These are phyloP conservation scores for Heliconius himera DNA, from an alignment of 1,140 invertebrate genomes.

Conservation along the genomic window DNA sequence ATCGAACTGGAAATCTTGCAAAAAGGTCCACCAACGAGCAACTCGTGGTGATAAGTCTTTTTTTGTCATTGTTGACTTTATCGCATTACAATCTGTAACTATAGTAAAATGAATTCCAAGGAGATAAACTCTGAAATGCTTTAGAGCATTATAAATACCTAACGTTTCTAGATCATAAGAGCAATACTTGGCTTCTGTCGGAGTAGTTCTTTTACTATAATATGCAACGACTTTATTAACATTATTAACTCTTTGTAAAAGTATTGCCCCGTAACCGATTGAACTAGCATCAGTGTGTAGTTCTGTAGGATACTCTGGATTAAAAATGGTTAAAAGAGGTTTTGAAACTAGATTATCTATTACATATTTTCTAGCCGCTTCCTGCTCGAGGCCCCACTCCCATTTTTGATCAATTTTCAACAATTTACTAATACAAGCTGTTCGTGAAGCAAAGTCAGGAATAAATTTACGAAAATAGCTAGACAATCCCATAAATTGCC, in stretches of 20 bases:
- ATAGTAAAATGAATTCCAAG: conserved; percentile 40
- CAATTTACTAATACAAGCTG: conserved; percentile 48
- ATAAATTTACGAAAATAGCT: conserved; percentile 52
- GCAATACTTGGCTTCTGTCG: conserved; percentile 47
- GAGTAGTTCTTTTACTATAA: conserved; percentile 49
- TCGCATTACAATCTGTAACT: conserved; percentile 42
- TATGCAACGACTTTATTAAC: conserved; percentile 50
- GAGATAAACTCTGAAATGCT: conserved; percentile 47
- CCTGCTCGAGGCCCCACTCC: conserved; percentile 46
- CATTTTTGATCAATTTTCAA: conserved; percentile 39
- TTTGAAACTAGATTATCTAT: conserved; percentile 39
- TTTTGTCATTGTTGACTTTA: conserved; percentile 58
- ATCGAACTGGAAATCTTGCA: conserved; percentile 67
- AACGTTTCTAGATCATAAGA: conserved; percentile 53
- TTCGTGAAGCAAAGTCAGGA: conserved; percentile 43
- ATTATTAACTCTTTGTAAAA: conserved; percentile 45
- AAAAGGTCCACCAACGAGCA: conserved; percentile 63
- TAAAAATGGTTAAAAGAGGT: conserved; percentile 49
- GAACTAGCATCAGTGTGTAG: conserved; percentile 55
- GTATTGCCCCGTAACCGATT: conserved; percentile 56
- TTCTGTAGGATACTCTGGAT: conserved; percentile 46
- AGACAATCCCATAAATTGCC: conserved; percentile 46
- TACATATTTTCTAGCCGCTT: conserved; percentile 45
- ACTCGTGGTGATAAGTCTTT: conserved; percentile 61
- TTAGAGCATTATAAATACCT: conserved; percentile 45